Percentiles rank a stretch among this genome's conserved stretches.
Evolutionary conservation across 2,888 invertebrate genomes (phyloP).

Genomic region (Digitonthophagus gazella): DNA sequence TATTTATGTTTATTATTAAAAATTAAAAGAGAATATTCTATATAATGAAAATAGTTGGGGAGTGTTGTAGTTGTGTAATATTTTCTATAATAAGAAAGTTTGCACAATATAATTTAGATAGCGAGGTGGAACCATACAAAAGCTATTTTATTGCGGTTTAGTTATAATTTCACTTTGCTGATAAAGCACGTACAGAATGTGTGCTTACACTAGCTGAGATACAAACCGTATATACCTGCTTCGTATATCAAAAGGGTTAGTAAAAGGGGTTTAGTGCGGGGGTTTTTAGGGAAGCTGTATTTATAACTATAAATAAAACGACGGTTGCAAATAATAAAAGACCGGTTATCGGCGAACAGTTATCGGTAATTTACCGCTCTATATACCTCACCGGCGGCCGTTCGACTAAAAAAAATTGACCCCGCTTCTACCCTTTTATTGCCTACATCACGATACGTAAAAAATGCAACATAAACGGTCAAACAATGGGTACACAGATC

Average conservation of each 20-base stretch:
- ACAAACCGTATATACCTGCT: background rate
- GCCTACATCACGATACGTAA: background rate
- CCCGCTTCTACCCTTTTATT: background rate
- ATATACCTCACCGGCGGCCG: background rate
- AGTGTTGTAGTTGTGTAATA: too few relatives aligned
- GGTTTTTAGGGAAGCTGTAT: background rate
- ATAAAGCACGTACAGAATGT: background rate
- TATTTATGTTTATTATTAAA: background rate
- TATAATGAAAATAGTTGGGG: too few relatives aligned
- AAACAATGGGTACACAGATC: background rate
- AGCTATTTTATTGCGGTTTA: background rate
- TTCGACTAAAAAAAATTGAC: background rate
- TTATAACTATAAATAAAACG: background rate
- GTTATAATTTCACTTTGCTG: background rate
- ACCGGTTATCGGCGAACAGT: background rate
- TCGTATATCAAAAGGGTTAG: background rate
- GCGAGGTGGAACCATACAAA: background rate
- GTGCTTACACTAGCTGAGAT: background rate
- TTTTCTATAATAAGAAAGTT: background rate
- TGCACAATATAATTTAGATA: background rate
- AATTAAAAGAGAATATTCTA: too few relatives aligned
- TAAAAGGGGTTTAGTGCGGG: background rate
- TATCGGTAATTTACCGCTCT: slow-evolving; percentile 11
- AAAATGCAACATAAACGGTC: slow-evolving; percentile 4
- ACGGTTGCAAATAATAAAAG: background rate